These are phyloP conservation scores for Drosophila pegasa DNA, from an alignment of 2,888 invertebrate genomes.

Conservation along the genomic window DNA sequence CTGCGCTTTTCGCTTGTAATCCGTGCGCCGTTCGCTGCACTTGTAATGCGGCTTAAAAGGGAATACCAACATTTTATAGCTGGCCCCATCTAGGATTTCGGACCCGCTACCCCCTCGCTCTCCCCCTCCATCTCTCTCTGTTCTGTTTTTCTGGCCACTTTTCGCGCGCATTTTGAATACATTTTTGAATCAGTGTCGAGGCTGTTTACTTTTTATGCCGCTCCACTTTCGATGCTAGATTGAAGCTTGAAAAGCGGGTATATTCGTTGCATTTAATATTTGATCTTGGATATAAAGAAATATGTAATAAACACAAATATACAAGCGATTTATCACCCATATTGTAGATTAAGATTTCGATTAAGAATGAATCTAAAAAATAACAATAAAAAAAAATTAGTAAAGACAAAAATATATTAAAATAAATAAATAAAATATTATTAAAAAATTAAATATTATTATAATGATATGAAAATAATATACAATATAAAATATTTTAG, in stretches of 20 bases:
- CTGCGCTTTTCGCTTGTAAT: slow-evolving; percentile 72
- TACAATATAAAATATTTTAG: too few species aligned
- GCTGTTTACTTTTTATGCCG: slow-evolving; percentile 64
- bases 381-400: too few species aligned
- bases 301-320: too few species aligned
- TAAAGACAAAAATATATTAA: too few species aligned
- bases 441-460: too few species aligned
- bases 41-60: slow-evolving; percentile 75
- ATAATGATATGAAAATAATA: too few species aligned
- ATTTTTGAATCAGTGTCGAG: slow-evolving; percentile 76
- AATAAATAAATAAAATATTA: too few species aligned
- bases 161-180: slow-evolving; percentile 73
- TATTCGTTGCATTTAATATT: background rate
- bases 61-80: slow-evolving; percentile 48
- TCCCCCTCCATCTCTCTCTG: slow-evolving; percentile 11
- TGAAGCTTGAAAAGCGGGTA: background rate
- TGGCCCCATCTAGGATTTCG: slow-evolving; percentile 28
- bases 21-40: slow-evolving; percentile 65
- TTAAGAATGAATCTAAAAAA: too few species aligned
- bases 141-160: slow-evolving; percentile 39
- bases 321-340: too few species aligned
- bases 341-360: too few species aligned
- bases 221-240: background rate
- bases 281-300: too few species aligned
- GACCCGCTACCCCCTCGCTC: slow-evolving; percentile 1